These are phyloP conservation scores for Vireo griseus DNA, from an alignment of 2,797 vertebrate genomes.

Conservation along the genomic window DNA sequence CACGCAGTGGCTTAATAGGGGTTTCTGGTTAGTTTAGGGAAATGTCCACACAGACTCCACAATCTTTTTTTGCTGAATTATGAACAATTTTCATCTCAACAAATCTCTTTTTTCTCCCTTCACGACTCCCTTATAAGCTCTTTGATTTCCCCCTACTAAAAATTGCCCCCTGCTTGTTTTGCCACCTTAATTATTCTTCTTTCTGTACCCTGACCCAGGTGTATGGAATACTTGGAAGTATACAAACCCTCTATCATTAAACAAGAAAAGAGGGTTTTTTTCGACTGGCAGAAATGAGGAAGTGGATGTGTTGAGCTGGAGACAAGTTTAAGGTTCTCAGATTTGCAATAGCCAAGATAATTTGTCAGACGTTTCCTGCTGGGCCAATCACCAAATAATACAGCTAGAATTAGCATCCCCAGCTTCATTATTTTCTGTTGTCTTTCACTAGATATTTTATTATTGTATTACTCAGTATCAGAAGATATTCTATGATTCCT, in stretches of 20 bases:
- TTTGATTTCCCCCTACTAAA: neutral
- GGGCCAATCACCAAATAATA: neutral
- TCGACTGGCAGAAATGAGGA: neutral
- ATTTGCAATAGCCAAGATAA: neutral
- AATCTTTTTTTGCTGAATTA: neutral
- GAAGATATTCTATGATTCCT: neutral
- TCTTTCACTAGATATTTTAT: neutral
- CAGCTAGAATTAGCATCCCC: neutral
- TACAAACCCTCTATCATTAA: neutral
- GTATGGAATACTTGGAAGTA: neutral
- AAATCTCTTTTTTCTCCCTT: neutral
- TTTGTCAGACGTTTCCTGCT: neutral
- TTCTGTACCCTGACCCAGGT: neutral
- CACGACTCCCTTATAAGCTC: fast-evolving
- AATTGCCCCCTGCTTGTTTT: neutral
- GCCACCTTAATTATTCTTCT: neutral
- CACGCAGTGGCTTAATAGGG: neutral
- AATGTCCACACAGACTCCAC: neutral
- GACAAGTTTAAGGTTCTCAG: neutral
- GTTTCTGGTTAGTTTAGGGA: neutral
- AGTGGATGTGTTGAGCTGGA: neutral
- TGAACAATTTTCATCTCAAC: neutral
- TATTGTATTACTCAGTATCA: fast-evolving
- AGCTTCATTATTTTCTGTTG: neutral
- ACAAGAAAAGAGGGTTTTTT: neutral